Conservation (phyloP, 1,140 invertebrate genomes). For the Sesamia nonagrioides region DNA sequence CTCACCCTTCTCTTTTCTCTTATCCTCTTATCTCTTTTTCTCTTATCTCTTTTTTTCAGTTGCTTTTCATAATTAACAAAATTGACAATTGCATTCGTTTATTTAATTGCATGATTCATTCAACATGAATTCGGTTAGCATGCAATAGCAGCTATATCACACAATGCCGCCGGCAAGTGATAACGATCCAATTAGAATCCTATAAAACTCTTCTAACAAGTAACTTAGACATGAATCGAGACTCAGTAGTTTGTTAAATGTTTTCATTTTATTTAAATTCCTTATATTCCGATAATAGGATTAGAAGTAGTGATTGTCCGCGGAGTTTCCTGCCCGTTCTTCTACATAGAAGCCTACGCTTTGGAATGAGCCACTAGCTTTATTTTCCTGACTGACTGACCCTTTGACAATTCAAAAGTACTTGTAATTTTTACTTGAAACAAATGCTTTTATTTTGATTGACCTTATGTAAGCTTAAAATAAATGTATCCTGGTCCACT, state of each 20-base stretch:
- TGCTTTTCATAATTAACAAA: no score
- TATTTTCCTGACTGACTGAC: no score
- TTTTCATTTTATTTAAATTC: neutral
- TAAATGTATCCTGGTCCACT: neutral
- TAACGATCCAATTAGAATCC: conserved; percentile 8
- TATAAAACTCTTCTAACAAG: neutral
- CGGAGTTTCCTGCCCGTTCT: no score
- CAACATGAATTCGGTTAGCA: neutral
- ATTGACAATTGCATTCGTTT: neutral
- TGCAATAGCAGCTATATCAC: neutral
- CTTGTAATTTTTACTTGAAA: no score
- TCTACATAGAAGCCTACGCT: no score
- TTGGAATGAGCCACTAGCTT: no score
- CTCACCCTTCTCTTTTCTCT: neutral
- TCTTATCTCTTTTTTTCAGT: no score
- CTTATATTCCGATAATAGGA: neutral
- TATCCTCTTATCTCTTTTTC: neutral
- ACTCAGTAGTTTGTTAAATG: neutral
- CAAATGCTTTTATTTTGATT: no score
- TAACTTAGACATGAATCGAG: neutral
- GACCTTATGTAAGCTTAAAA: neutral
- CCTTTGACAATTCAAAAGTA: no score
- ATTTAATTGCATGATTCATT: neutral
- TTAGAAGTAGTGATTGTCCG: no score
- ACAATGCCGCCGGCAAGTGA: neutral